phyloP scores from a whole-genome alignment of 2,797 vertebrate species.

The Argentina silus region DNA sequence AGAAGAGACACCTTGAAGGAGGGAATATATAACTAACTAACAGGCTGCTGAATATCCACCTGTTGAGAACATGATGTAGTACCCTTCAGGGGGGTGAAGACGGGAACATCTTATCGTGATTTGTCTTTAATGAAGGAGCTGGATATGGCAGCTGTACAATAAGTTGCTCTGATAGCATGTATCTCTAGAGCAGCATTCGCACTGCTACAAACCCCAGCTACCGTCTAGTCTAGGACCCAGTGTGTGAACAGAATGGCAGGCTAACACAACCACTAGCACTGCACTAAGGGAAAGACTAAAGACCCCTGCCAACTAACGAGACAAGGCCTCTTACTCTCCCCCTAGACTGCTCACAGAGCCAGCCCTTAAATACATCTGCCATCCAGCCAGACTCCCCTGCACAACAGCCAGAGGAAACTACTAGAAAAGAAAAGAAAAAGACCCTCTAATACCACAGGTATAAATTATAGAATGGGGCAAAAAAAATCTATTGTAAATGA shows the following conservation, averaged over 20 bases:
- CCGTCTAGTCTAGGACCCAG: neutral
- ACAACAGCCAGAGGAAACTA: slow-evolving; percentile 50
- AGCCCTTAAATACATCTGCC: slow-evolving; percentile 41
- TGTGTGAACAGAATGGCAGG: slow-evolving; percentile 31
- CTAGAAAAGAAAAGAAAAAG: no score
- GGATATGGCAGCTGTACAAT: no score
- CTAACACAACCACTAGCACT: slow-evolving; percentile 63
- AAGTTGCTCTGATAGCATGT: no score
- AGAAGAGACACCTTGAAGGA: neutral
- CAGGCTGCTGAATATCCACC: no score
- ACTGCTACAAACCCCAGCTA: neutral
- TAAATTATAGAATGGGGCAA: no score
- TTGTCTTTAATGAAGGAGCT: no score
- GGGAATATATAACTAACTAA: no score
- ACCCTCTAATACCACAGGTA: no score
- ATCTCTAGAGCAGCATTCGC: neutral
- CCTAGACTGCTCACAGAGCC: slow-evolving; percentile 33
- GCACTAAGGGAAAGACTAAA: slow-evolving; percentile 66
- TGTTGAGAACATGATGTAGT: no score
- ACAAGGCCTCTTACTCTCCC: slow-evolving; percentile 70
- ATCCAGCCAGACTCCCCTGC: slow-evolving; percentile 47
- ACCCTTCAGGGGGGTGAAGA: neutral
- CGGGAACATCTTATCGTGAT: no score
- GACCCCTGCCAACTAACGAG: slow-evolving; percentile 65
- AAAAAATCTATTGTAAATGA: no score